phyloP scores from a whole-genome alignment of 2,113 vertebrate species.

The Rhagologus leucostigma region DNA sequence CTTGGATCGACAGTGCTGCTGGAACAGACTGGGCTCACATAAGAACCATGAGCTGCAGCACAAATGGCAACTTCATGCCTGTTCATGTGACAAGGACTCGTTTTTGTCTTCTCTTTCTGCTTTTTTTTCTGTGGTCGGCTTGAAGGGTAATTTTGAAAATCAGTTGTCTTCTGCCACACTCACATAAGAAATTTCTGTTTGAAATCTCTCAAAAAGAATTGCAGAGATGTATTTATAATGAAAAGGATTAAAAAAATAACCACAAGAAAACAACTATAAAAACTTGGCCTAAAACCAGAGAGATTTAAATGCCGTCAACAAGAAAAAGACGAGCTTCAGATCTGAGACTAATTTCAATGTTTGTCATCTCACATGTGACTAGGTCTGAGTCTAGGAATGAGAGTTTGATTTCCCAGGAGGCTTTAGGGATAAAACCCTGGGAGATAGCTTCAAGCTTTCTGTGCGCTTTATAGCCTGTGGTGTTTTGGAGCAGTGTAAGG shows the following conservation, averaged over 20 bases:
- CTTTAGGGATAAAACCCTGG: background rate
- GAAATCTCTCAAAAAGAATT: background rate
- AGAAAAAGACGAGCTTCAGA: background rate
- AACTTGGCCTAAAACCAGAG: background rate
- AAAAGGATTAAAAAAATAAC: background rate
- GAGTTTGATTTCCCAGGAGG: background rate
- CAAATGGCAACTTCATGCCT: background rate
- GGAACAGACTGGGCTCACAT: background rate
- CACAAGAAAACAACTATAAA: background rate
- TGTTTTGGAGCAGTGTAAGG: background rate
- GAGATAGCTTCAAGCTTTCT: background rate
- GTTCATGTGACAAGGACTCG: background rate
- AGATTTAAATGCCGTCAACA: background rate
- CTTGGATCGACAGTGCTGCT: background rate
- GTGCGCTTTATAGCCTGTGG: rapidly evolving
- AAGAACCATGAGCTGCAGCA: background rate
- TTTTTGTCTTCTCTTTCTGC: background rate
- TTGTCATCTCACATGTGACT: background rate
- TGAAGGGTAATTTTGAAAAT: background rate
- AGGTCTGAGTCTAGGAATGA: background rate
- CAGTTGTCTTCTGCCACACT: background rate
- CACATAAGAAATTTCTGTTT: background rate
- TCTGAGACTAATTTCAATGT: background rate
- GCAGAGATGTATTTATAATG: background rate
- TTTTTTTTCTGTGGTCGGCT: background rate